Conservation (phyloP, 23 tunicate species). For the Diplosoma virens region DNA sequence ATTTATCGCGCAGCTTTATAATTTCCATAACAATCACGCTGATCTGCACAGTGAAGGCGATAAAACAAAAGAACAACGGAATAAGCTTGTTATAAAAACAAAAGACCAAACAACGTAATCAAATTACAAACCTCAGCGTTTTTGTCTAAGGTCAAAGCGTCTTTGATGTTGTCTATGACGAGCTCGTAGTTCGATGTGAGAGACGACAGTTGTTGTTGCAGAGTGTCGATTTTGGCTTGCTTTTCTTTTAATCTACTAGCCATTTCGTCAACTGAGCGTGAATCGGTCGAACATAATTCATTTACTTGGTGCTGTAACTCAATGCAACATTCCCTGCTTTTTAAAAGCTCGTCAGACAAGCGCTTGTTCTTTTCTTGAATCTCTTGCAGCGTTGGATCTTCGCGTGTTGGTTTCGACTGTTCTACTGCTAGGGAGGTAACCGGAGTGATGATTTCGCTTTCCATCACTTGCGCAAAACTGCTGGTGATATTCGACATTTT, state of each 20-base stretch:
- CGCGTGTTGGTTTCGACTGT: background rate
- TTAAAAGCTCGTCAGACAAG: background rate
- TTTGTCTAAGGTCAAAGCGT: constrained; percentile 1
- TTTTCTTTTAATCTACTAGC: background rate
- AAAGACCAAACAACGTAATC: background rate
- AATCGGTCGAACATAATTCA: background rate
- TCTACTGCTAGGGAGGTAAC: background rate
- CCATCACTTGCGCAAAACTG: constrained; percentile 25
- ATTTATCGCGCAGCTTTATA: background rate
- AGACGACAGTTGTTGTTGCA: background rate
- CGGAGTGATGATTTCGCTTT: background rate
- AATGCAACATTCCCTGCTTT: constrained; percentile 12
- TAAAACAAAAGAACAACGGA: background rate
- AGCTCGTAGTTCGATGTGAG: background rate
- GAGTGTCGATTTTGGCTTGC: constrained; percentile 4
- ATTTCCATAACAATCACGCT: background rate
- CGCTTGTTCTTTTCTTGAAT: background rate
- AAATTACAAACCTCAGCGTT: background rate
- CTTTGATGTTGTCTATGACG: background rate
- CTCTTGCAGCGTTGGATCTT: background rate
- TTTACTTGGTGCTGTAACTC: constrained; percentile 14
- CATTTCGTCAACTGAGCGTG: background rate
- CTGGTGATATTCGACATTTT: constrained; percentile 65
- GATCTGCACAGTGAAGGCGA: background rate
- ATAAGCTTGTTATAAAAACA: background rate